Percentiles rank a stretch among this genome's conserved stretches.
phyloP scores from a whole-genome alignment of 2,888 invertebrate species.

The Tetrapedia diversipes region DNA sequence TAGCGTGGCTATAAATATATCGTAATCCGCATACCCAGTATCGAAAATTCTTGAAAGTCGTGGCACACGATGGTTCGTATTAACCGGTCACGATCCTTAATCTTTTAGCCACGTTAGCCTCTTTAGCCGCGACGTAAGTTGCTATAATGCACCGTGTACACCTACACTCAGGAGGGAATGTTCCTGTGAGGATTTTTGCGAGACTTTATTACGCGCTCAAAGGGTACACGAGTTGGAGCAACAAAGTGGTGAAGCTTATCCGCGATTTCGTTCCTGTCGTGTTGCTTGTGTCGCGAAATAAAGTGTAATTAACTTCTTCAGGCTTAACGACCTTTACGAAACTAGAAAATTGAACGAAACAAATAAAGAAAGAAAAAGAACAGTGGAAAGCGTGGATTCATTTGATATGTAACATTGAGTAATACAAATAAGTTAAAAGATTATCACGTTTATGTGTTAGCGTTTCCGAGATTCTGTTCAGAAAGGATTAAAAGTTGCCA shows the following conservation, averaged over 20 bases:
- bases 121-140: slow-evolving; percentile 11
- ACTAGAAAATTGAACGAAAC: too few relatives aligned
- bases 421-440: too few relatives aligned
- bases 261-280: background rate
- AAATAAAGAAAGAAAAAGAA: too few relatives aligned
- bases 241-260: slow-evolving; percentile 10
- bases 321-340: too few relatives aligned
- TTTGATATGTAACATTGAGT: too few relatives aligned
- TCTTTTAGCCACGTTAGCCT: slow-evolving; percentile 22
- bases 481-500: background rate
- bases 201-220: background rate
- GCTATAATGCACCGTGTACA: slow-evolving; percentile 1
- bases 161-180: background rate
- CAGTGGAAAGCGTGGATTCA: too few relatives aligned
- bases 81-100: slow-evolving; percentile 59
- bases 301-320: background rate
- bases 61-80: slow-evolving; percentile 44
- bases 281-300: background rate
- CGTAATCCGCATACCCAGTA: slow-evolving; percentile 43
- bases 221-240: background rate
- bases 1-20: slow-evolving; percentile 30
- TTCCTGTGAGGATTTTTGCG: background rate
- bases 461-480: too few relatives aligned
- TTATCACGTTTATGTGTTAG: too few relatives aligned
- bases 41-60: slow-evolving; percentile 43